phyloP scores from a whole-genome alignment of 2,113 vertebrate genomes.

The Podarcis cretensis region DNA sequence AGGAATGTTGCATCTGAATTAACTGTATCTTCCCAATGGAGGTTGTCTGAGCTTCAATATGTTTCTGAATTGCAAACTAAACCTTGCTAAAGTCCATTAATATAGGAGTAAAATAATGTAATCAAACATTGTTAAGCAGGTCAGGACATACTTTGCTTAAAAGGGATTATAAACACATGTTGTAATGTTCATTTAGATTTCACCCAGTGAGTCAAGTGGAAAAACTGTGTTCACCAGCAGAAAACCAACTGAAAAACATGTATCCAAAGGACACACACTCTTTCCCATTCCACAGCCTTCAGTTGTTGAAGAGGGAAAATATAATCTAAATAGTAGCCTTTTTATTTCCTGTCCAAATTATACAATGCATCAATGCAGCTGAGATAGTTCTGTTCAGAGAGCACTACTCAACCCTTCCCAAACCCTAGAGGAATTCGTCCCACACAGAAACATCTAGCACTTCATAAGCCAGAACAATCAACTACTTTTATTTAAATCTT shows the following conservation, averaged over 20 bases:
- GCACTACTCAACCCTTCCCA: constrained; percentile 5
- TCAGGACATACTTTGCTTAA: not conserved
- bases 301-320: constrained; percentile 51
- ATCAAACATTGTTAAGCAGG: not conserved
- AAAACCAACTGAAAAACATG: constrained; percentile 39
- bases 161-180: constrained; percentile 40
- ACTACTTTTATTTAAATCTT: not conserved
- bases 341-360: constrained; percentile 18
- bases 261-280: constrained; percentile 40
- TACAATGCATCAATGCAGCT: not conserved
- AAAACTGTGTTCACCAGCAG: constrained; percentile 59
- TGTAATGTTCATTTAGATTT: constrained; percentile 59
- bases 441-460: not conserved
- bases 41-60: not conserved
- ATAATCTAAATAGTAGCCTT: not conserved
- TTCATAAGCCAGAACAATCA: not conserved
- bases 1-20: too few relatives aligned
- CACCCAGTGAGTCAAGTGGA: constrained; percentile 50
- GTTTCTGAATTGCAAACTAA: not conserved
- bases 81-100: not conserved
- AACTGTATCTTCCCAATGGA: too few relatives aligned
- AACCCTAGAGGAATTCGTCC: constrained; percentile 7
- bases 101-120: not conserved
- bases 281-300: constrained; percentile 63
- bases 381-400: constrained; percentile 3